Evolutionary conservation across 1,140 invertebrate genomes (phyloP), one percentile per base, ranked within the genome.

Genomic region (Drosophila nannoptera): DNA sequence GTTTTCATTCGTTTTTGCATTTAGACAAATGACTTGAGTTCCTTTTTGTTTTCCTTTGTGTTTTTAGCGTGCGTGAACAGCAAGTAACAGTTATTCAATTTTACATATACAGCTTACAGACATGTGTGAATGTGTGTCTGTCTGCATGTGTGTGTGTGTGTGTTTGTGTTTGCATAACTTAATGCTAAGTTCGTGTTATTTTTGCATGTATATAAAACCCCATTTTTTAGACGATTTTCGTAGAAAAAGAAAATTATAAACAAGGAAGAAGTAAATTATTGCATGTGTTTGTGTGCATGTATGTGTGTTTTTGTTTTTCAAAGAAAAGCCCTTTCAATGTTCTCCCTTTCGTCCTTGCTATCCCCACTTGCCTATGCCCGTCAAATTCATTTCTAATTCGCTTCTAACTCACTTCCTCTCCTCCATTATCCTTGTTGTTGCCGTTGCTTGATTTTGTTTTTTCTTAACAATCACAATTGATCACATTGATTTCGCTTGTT

Each of bases 391-490:
- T 75, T 76, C 77, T 73, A 40, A 48, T 32, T 58, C 54, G 3
- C 40, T 73, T 22, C 22, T 22, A 22, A 22, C 22, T 22, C 22
- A 2, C 22, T 22, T 22, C 22, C 1, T 22, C 22, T 22, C 22
- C 22, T 22, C 22, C 22, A 22, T 22, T 3, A 1, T 22, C 22
- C 40, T 56, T 56, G 38, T 59, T 64, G 35, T 68, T 84, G 22
- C 22, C 3, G 22, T 22, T 22, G 22, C 22, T 22, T 22, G 22
- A 22, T 22, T 56, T 63, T 69, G 38, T 62, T 59, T 74, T 71
- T 61, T 45, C 69, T 77, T 87, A 83, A 73, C 83, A 87, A 87
- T 87, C 83, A 87, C 83, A 87, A 83, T 82, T 87, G 82, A 87
- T 87, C 83, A 87, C 83, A 87, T 87, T 78, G 78, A 87, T 87